Evolutionary conservation across 2,113 vertebrate species (phyloP).

Genomic region (Atractosteus spatula): DNA sequence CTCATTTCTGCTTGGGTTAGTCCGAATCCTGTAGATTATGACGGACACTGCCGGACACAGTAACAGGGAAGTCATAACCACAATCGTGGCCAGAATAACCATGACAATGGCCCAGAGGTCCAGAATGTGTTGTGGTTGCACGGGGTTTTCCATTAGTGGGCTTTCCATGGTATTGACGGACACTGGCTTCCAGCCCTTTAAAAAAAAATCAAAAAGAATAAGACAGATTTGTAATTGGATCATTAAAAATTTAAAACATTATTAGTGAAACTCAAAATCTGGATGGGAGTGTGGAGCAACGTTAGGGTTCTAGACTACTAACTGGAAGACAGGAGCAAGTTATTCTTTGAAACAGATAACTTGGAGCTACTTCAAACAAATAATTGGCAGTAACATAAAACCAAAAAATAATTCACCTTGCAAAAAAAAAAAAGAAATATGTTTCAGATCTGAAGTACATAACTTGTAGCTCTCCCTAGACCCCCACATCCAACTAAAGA

Average conservation of each 20-base stretch:
- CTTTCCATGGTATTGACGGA: not conserved
- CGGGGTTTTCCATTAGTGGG: constrained; percentile 39
- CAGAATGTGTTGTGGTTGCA: constrained; percentile 68
- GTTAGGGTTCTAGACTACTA: too few relatives aligned
- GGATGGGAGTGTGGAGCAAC: too few relatives aligned
- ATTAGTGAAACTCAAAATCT: too few relatives aligned
- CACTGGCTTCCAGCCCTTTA: constrained; percentile 29
- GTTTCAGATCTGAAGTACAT: too few relatives aligned
- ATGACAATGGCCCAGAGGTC: constrained; percentile 75
- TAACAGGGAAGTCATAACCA: constrained; percentile 71
- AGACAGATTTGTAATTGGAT: not conserved
- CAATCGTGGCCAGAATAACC: constrained; percentile 70
- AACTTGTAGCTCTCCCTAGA: too few relatives aligned
- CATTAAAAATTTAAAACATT: not conserved
- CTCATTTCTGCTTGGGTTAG: constrained; percentile 57
- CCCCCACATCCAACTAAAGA: too few relatives aligned
- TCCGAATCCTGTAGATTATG: constrained; percentile 70
- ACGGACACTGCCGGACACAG: constrained; percentile 65
- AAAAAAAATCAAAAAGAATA: constrained; percentile 26
- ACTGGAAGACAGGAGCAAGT: too few relatives aligned
- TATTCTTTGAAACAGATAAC: too few relatives aligned
- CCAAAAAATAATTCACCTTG: too few relatives aligned
- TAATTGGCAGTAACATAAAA: too few relatives aligned
- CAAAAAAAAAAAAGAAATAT: too few relatives aligned
- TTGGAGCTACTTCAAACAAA: too few relatives aligned